Percentiles rank a stretch among this genome's conserved stretches.
phyloP scores from a whole-genome alignment of 2,797 vertebrate species.

The Coregonus suidteri region DNA sequence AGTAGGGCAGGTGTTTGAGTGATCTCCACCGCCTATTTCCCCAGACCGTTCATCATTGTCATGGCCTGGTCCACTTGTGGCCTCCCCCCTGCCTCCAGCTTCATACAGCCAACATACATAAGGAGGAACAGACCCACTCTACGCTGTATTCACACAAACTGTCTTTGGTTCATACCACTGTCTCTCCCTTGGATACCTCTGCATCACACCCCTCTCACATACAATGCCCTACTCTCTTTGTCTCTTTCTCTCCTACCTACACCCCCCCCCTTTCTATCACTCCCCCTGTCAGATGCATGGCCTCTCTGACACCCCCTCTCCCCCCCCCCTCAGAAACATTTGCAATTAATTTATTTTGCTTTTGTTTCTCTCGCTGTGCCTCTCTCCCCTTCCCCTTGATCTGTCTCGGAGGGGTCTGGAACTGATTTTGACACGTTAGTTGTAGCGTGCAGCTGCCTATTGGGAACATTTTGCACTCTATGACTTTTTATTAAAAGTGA shows the following conservation, averaged over 20 bases:
- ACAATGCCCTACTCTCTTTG: slow-evolving; percentile 38
- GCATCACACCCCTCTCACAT: slow-evolving; percentile 31
- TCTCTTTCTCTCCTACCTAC: slow-evolving; percentile 41
- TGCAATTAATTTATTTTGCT: slow-evolving; percentile 78
- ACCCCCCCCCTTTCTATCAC: not conserved
- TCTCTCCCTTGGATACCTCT: slow-evolving; percentile 18
- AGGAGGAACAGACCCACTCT: slow-evolving; percentile 66
- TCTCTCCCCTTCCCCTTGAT: slow-evolving; percentile 64
- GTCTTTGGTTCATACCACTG: slow-evolving; percentile 34
- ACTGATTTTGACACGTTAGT: slow-evolving; percentile 73
- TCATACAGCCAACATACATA: slow-evolving; percentile 49
- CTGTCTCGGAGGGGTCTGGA: slow-evolving; percentile 68
- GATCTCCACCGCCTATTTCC: slow-evolving; percentile 62
- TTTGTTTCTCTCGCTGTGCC: slow-evolving; percentile 56
- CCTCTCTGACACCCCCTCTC: not conserved
- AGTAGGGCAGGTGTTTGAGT: slow-evolving; percentile 68
- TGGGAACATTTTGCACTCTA: slow-evolving; percentile 70
- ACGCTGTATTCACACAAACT: slow-evolving; percentile 30
- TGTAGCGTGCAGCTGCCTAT: slow-evolving; percentile 70
- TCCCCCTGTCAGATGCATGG: too few species aligned
- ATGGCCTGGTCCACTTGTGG: slow-evolving; percentile 38
- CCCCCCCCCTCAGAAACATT: slow-evolving; percentile 73
- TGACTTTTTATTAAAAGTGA: slow-evolving; percentile 65
- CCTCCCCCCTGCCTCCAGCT: slow-evolving; percentile 22
- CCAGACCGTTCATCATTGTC: slow-evolving; percentile 72